These are phyloP conservation scores for Morelia viridis DNA, from an alignment of 2,797 vertebrate species.

Conservation along the genomic window DNA sequence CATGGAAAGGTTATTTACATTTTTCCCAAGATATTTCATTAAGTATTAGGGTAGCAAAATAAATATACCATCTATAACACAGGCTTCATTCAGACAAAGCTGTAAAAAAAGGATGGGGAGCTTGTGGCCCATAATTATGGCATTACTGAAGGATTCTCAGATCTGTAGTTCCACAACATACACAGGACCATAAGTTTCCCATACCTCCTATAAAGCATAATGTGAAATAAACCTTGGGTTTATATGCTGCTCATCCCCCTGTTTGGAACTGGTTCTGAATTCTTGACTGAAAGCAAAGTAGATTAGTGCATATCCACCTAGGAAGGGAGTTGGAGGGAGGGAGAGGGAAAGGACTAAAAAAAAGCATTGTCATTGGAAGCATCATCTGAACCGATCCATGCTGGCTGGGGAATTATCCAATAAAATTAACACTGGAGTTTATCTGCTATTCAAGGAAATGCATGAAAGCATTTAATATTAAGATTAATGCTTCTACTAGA, in stretches of 20 bases:
- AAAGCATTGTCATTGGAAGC: not conserved
- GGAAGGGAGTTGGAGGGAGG: not conserved
- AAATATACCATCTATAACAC: not conserved
- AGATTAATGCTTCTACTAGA: not conserved
- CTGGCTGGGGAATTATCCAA: not conserved
- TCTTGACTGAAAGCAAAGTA: not conserved
- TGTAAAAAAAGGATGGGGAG: no score
- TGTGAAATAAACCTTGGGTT: no score
- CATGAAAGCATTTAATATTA: slow-evolving; percentile 4
- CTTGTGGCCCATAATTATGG: no score
- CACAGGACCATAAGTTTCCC: no score
- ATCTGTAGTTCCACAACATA: no score
- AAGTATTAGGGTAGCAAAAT: not conserved
- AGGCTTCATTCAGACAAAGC: not conserved
- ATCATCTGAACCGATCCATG: not conserved
- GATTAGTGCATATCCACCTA: not conserved
- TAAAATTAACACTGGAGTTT: not conserved
- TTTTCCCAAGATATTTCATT: not conserved
- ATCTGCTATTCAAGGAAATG: not conserved
- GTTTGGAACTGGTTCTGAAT: not conserved
- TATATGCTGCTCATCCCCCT: not conserved
- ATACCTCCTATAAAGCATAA: no score
- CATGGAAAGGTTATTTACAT: not conserved
- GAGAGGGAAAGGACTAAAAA: not conserved
- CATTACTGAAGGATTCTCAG: no score